Evolutionary conservation across 2,888 invertebrate genomes (phyloP), one percentile per base, ranked within the genome.

Genomic region (Caenorhabditis panamensis): DNA sequence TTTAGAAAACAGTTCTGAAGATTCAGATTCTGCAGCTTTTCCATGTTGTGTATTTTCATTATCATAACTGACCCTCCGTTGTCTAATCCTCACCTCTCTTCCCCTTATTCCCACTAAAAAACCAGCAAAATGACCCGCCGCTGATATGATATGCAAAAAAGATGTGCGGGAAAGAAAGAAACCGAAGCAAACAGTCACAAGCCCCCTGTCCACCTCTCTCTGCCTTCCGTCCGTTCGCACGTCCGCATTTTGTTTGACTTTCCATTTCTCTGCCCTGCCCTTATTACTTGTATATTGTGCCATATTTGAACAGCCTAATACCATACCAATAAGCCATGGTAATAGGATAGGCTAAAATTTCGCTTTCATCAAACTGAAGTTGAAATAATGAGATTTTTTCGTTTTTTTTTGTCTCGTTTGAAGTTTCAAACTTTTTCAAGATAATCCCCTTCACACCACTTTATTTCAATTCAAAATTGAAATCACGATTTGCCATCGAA

Each of bases 241-340:
- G 56, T 47, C 47, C 18, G 20, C 47, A 47, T 18, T 56, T 9
- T 36, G 20, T 56, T 56, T 37, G 13, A n/a, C 16, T 47, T 49
- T 36, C 26, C 18, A 5, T 49, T 28, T 49, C 28, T 5, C 28
- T 37, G 28, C 47, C 49, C 62, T 49, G 28, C 49, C 47, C 2
- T 59, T 2, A 18, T 59, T 41, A 18, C 37, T 59, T n/a, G 36
- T 36, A 4, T 4, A 5, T n/a, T 53, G 9, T 22, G 51, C 24
- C 20, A 56, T 56, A 20, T 56, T 56, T 56, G 56, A 36, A 56
- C 56, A 56, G 56, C n/a, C n/a, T n/a, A n/a, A 18, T 11, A 56
- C 24, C n/a, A n/a, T n/a, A n/a, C 28, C 28, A 41, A 16, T 41
- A 16, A 41, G 41, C 41, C 11, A 16, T 41, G 41, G 3, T 16